Conservation (phyloP, 2,888 invertebrate genomes). For the Tridacna crocea region DNA sequence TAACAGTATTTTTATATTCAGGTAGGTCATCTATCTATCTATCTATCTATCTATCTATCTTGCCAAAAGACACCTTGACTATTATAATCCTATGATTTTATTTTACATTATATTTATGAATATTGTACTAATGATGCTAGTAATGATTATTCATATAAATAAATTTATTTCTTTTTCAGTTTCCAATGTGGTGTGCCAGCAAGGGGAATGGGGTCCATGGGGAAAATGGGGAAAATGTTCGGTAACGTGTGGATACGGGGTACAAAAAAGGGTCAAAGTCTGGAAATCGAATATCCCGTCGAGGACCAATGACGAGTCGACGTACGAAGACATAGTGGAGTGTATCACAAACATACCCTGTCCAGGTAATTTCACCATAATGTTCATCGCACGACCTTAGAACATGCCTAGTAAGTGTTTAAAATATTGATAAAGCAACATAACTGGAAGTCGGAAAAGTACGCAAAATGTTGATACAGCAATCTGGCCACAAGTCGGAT, state of each 20-base stretch:
- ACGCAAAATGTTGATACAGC: no score
- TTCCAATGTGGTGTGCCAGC: slow-evolving; percentile 20
- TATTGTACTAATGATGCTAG: no score
- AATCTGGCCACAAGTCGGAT: no score
- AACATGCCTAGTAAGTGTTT: no score
- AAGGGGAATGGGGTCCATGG: slow-evolving; percentile 60
- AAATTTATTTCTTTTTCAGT: slow-evolving; percentile 36
- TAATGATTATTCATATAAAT: no score
- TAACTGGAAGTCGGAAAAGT: no score
- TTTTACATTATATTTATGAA: no score
- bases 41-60: no score
- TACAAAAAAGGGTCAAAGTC: slow-evolving; percentile 52
- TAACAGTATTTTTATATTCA: slow-evolving; percentile 50
- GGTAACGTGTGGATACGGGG: slow-evolving; percentile 61
- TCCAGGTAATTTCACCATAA: slow-evolving; percentile 39
- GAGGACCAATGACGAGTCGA: slow-evolving; percentile 29
- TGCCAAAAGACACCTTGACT: no score
- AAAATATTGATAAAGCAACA: no score
- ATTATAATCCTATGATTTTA: no score
- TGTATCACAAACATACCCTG: slow-evolving; percentile 54
- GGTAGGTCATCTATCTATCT: slow-evolving; percentile 18
- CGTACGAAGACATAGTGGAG: slow-evolving; percentile 59
- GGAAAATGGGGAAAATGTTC: slow-evolving; percentile 57
- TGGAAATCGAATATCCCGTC: slow-evolving; percentile 37
- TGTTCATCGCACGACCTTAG: no score